Evolutionary conservation across 1,140 invertebrate genomes (phyloP), one percentile per base, ranked within the genome.

Genomic region (Brachionus calyciflorus): DNA sequence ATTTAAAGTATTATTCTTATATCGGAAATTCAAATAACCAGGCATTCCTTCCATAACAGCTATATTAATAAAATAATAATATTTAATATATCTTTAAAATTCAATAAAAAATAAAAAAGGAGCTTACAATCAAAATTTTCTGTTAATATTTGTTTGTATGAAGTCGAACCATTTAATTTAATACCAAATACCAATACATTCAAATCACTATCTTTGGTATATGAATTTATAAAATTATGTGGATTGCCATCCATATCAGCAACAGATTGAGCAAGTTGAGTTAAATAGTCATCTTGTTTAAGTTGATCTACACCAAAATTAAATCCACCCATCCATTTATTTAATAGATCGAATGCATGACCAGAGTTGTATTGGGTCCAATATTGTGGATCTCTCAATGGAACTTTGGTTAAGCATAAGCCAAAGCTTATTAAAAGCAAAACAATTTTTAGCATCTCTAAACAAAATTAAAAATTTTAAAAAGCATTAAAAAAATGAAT

Each of bases 11-110:
- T 63, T 63, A 33, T 63, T 63, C 37, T 63, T 63, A 30, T 63
- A 63, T 63, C 57, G 30, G 7, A 63, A 40, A 63, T 63, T 63
- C 57, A 63, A 63, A 19, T 63, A 63, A n/a, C 57, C 57, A 33
- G 57, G 57, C 57, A 63, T n/a, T n/a, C n/a, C n/a, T n/a, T n/a
- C n/a, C n/a, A n/a, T n/a, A n/a, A n/a, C n/a, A n/a, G n/a, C n/a
- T 63, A 12, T 30, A 26, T 2, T 63, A 5, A 26, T 33, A 33
- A 9, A 63, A 26, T 6, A 30, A 26, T 63, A n/a, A 19, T 33
- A 40, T 30, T 40, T 17, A 60, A 60, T 26, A 33, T 57, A 10
- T 57, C 5, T n/a, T 21, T 5, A 9, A 12, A 4, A 40, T 40
- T 63, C 9, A 37, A n/a, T n/a, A n/a, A n/a, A n/a, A n/a, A n/a